Conservation (phyloP, 2,888 invertebrate species). For the Carabus problematicus region DNA sequence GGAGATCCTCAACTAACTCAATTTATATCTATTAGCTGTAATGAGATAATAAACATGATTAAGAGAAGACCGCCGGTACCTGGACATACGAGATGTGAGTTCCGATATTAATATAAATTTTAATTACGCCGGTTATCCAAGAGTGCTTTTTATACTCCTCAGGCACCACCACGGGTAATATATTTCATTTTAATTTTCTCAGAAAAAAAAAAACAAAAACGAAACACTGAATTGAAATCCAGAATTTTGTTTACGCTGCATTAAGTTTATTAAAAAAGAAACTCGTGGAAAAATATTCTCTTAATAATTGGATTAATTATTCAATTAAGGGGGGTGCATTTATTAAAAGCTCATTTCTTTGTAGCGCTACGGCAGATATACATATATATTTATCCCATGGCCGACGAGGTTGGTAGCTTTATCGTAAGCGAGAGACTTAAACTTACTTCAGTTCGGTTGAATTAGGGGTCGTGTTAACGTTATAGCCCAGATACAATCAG, state of each 20-base stretch:
- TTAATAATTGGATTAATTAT: neutral
- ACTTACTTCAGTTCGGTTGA: too few species aligned
- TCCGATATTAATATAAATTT: constrained; percentile 19
- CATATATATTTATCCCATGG: too few species aligned
- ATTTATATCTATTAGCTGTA: constrained; percentile 29
- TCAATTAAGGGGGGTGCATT: too few species aligned
- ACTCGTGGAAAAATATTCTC: neutral
- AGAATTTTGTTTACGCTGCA: constrained; percentile 23
- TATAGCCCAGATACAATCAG: too few species aligned
- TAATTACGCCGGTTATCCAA: constrained; percentile 5
- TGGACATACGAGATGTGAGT: neutral
- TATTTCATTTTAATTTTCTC: constrained; percentile 17
- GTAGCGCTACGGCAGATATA: too few species aligned
- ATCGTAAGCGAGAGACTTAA: too few species aligned
- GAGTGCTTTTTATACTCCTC: neutral
- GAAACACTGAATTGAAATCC: constrained; percentile 1
- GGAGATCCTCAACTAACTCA: constrained; percentile 14
- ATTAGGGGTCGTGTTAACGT: too few species aligned
- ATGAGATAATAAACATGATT: constrained; percentile 30
- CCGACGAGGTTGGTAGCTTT: too few species aligned
- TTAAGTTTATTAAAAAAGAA: constrained; percentile 19
- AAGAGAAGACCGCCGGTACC: constrained; percentile 1
- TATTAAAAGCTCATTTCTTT: too few species aligned
- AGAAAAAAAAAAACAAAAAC: neutral
- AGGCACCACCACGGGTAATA: neutral